These are phyloP conservation scores for Phengaris alcon DNA, from an alignment of 2,888 invertebrate genomes.

Conservation along the genomic window DNA sequence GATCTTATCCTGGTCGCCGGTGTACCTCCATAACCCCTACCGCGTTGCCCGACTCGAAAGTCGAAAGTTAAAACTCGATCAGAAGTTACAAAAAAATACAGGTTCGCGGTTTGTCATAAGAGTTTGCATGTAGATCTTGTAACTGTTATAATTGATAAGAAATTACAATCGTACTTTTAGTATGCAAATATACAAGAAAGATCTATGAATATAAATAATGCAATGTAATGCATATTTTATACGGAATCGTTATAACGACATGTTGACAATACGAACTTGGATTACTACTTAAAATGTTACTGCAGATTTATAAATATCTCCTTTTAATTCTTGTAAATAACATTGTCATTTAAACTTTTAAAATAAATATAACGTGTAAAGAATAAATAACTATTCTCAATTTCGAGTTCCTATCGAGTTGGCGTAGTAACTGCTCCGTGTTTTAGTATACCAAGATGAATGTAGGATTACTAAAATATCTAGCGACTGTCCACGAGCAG, in stretches of 20 bases:
- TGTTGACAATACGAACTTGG: not conserved
- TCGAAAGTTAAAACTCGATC: not conserved
- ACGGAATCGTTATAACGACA: not conserved
- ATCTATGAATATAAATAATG: constrained; percentile 5
- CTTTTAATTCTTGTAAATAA: not conserved
- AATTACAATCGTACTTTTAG: not conserved
- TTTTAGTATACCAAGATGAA: constrained; percentile 46
- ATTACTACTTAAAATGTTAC: not conserved
- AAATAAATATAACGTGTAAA: not conserved
- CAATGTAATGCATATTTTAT: not conserved
- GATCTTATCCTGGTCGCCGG: constrained; percentile 62
- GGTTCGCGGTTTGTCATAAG: not conserved
- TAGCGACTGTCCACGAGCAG: constrained; percentile 38
- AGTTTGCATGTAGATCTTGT: not conserved
- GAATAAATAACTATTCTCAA: not conserved
- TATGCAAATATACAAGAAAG: constrained; percentile 7
- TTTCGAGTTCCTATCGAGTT: constrained; percentile 30
- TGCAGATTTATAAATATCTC: not conserved
- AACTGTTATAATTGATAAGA: not conserved
- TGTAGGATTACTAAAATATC: constrained; percentile 52
- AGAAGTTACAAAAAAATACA: not conserved
- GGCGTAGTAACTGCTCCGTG: constrained; percentile 39
- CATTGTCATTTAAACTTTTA: not conserved
- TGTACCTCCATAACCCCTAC: constrained; percentile 47
- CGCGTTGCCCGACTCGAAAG: constrained; percentile 33